phyloP scores from a whole-genome alignment of 2,113 vertebrate genomes.

The Centropristis striata region DNA sequence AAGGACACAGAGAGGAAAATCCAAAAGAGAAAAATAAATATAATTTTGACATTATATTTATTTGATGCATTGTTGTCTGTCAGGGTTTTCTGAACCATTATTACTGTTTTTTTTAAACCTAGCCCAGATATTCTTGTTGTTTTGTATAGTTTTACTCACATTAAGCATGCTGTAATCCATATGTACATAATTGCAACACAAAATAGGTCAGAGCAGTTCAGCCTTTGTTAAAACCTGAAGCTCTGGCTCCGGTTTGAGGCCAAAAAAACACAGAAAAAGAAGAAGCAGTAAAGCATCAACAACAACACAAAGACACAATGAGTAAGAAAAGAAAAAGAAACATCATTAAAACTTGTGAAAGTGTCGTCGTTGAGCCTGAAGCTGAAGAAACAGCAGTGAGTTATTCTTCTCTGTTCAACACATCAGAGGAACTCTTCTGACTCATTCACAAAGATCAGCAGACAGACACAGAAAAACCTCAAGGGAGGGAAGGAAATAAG shows the following conservation, averaged over 20 bases:
- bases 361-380: constrained; percentile 16
- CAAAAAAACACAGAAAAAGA: not conserved
- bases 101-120: not conserved
- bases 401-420: not conserved
- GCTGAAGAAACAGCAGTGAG: not conserved
- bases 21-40: too few species aligned
- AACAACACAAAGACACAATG: constrained; percentile 19
- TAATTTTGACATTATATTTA: too few species aligned
- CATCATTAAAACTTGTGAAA: constrained; percentile 38
- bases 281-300: not conserved
- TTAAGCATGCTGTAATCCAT: not conserved
- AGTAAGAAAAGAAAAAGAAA: not conserved
- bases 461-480: too few species aligned
- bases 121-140: not conserved
- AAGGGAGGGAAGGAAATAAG: not conserved
- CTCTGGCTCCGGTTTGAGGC: not conserved
- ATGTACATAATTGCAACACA: not conserved
- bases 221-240: constrained; percentile 10
- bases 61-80: too few species aligned
- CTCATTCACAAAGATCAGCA: not conserved
- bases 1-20: too few species aligned
- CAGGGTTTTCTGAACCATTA: not conserved
- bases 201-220: not conserved
- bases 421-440: not conserved
- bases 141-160: not conserved